Evolutionary conservation across 2,797 vertebrate species (phyloP).

Genomic region (Tapirus indicus): DNA sequence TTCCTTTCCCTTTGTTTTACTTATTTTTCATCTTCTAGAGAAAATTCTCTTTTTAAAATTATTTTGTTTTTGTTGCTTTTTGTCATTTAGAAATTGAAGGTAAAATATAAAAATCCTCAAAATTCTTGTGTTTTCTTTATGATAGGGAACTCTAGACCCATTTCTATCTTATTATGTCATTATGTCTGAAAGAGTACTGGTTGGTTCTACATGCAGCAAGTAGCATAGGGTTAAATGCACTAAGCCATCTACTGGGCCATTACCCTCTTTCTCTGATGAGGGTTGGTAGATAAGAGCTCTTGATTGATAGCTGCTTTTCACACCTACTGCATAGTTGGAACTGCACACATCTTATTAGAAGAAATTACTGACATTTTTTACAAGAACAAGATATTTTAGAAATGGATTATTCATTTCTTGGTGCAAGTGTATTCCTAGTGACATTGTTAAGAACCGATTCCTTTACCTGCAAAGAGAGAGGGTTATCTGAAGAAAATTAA

Average conservation of each 20-base stretch:
- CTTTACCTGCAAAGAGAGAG: background rate
- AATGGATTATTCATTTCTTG: background rate
- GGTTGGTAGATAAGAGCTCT: background rate
- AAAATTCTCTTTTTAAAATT: background rate
- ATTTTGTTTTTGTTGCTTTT: background rate
- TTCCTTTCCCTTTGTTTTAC: background rate
- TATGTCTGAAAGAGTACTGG: background rate
- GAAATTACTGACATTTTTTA: background rate
- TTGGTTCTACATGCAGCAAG: background rate
- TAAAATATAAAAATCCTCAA: background rate
- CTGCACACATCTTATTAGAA: background rate
- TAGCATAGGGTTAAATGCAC: background rate
- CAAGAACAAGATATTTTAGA: background rate
- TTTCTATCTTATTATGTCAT: background rate
- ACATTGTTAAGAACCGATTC: background rate
- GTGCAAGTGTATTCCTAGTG: background rate
- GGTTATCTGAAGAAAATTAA: background rate
- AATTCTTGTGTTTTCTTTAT: background rate
- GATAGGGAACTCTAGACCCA: background rate
- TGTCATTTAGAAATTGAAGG: background rate
- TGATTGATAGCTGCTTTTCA: background rate
- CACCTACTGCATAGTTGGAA: background rate
- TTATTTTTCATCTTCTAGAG: background rate
- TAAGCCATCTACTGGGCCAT: background rate
- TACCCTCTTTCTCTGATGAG: background rate